Base-by-base conservation (phyloP, 1,140 invertebrate genomes). In the Apolygus lucorum region DNA sequence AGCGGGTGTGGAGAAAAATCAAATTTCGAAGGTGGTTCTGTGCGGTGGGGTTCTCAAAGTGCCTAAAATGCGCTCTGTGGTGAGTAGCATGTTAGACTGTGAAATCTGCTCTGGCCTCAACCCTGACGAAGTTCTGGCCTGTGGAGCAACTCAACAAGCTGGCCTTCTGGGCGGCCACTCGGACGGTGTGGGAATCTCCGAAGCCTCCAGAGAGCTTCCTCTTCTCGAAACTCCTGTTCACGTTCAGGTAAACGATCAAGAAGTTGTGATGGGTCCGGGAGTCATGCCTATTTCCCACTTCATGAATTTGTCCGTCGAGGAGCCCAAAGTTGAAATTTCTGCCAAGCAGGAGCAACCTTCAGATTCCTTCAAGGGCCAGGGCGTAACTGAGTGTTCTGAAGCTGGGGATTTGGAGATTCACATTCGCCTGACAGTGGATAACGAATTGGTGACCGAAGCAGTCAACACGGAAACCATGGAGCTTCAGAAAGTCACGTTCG, bases 1-100 rank as follows among this genome's bases (percentile, higher is more conserved):
- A 54, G 75, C 76, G 1, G 71, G 72, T 74, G 76, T 80, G 21
- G 75, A 65, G 74, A 74, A 63, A 72, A 74, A 70, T 67, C 27
- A 71, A 28, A 73, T 80, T 67, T 70, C 76, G 26, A 78, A 78
- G 72, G 86, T 91, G 68, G 84, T 91, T 13, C 73, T 90, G 26
- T 84, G 85, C 77, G 90, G 90, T 27, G 89, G 88, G 28, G 85
- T 86, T 54, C 84, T 87, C 78, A 90, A 89, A 78, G 87, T 89
- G 67, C 88, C 88, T 0, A 84, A 87, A 74, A 77, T 91, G 2
- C 88, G 90, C 74, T 82, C 87, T 49, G 82, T 83, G 2, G 81
- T 91, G 29, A 81, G 80, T 1, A 84, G 83, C 54, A 78, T 85
- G 11, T 82, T 88, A 62, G 82, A 85, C 2, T 86, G 87, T 65